Evolutionary conservation across 2,797 vertebrate species (phyloP), one percentile per base, ranked within the genome.

Genomic region (Chelmon rostratus): DNA sequence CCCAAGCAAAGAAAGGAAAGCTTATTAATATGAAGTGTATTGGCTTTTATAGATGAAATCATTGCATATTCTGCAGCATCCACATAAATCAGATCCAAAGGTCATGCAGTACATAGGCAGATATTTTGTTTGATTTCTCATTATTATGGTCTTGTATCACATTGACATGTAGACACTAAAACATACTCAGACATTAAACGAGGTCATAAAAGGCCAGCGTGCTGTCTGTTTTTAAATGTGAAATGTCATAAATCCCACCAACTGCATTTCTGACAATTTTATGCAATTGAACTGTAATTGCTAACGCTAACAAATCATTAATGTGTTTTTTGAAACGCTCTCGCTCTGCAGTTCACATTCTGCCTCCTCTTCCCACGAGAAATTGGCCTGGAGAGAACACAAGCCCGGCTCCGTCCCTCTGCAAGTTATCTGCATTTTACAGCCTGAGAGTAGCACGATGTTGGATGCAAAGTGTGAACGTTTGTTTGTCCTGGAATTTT

Each of bases 401-500:
- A 25, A 50, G 38, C 70, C 57, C 42, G 4, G 25, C 64, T 69
- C 21, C 1, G 19, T 56, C 57, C n/a, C 23, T 47, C 46, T 8
- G 12, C 64, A 52, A 73, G 71, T 66, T 82, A 78, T 90, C 88
- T 86, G 73, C 65, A 76, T 83, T 81, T 86, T 76, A 79, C 65
- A 79, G 73, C 68, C 84, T 58, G 72, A 77, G 69, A 64, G 72
- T 59, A 85, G 79, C 69, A 50, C 9, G 3, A 59, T 75, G 47
- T 75, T 85, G 76, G 77, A 86, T 69, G 76, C 67, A 73, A 79
- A 82, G 76, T 81, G 74, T 68, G 81, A 86, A 73, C 44, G 53
- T 86, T 85, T 87, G 76, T 89, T 91, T 89, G 70, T 76, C 35
- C 78, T 89, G 90, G 88, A 89, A 72, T 86, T 84, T 84, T 78